Evolutionary conservation across 92 coral and sea anemone species (phyloP).

Genomic region (Porites evermanni): DNA sequence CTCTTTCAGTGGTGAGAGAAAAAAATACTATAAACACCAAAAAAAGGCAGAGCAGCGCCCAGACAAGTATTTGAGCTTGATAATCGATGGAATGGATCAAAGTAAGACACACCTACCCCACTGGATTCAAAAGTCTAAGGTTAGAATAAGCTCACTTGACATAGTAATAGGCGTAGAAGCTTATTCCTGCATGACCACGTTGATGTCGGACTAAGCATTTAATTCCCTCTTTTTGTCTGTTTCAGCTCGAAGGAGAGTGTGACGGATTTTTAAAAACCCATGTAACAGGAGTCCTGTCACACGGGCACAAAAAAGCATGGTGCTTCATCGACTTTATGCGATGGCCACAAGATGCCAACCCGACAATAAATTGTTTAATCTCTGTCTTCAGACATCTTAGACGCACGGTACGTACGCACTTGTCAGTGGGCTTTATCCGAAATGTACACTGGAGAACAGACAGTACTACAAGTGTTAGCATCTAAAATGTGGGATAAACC

Average conservation of each 20-base stretch:
- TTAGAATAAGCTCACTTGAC: neutral
- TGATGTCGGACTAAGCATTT: no score
- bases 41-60: conserved; percentile 54
- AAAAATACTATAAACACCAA: conserved; percentile 54
- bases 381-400: neutral
- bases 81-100: conserved; percentile 62
- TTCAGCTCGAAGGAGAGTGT: conserved; percentile 51
- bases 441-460: no score
- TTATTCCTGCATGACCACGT: no score
- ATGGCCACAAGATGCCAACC: conserved; percentile 67
- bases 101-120: conserved; percentile 52
- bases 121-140: conserved; percentile 44
- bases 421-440: no score
- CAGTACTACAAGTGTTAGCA: no score
- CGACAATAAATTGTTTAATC: conserved; percentile 43
- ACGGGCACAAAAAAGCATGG: conserved; percentile 57
- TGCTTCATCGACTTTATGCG: conserved; percentile 61
- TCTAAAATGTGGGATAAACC: no score
- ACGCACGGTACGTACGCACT: neutral
- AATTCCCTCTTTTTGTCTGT: neutral
- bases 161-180: no score
- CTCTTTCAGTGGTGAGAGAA: conserved; percentile 46
- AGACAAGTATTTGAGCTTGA: conserved; percentile 48
- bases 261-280: conserved; percentile 61
- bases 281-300: conserved; percentile 65